Percentiles rank a stretch among this genome's conserved stretches.
These are phyloP conservation scores for Mesoligia furuncula DNA, from an alignment of 2,888 invertebrate genomes.

Conservation along the genomic window DNA sequence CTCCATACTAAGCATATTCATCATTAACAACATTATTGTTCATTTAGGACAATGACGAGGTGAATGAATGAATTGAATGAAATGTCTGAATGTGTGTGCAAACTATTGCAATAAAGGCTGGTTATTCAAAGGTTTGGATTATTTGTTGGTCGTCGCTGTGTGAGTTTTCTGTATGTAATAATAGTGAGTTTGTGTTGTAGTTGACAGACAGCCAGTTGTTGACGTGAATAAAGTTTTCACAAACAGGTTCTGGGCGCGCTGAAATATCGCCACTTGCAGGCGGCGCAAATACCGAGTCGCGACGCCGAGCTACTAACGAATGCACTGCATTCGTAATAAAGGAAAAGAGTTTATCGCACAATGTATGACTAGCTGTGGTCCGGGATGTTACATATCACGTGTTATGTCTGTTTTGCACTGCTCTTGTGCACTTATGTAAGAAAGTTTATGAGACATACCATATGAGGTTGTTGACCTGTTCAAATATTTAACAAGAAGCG, in stretches of 20 bases:
- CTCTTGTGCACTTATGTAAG: constrained; percentile 28
- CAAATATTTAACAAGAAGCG: background rate
- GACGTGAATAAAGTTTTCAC: constrained; percentile 85
- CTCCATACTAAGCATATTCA: constrained; percentile 31
- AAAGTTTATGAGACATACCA: constrained; percentile 26
- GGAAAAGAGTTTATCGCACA: constrained; percentile 70
- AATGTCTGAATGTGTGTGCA: constrained; percentile 62
- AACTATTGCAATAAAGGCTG: constrained; percentile 62
- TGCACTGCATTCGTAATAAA: constrained; percentile 69
- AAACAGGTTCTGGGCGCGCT: constrained; percentile 76
- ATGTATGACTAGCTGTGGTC: constrained; percentile 64
- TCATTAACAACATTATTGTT: constrained; percentile 57
- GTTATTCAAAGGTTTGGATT: constrained; percentile 63
- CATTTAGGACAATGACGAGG: constrained; percentile 41
- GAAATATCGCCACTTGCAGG: constrained; percentile 86
- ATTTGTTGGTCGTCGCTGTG: constrained; percentile 62
- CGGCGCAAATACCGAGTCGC: constrained; percentile 75
- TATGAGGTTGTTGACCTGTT: constrained; percentile 17
- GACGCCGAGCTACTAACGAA: constrained; percentile 73
- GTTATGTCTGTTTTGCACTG: constrained; percentile 40
- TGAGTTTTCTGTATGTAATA: constrained; percentile 72
- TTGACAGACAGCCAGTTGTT: constrained; percentile 80
- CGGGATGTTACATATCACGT: constrained; percentile 46
- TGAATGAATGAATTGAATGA: constrained; percentile 50
- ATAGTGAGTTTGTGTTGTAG: constrained; percentile 71